These are phyloP conservation scores for Anas acuta DNA, from an alignment of 2,797 vertebrate species.

Conservation along the genomic window DNA sequence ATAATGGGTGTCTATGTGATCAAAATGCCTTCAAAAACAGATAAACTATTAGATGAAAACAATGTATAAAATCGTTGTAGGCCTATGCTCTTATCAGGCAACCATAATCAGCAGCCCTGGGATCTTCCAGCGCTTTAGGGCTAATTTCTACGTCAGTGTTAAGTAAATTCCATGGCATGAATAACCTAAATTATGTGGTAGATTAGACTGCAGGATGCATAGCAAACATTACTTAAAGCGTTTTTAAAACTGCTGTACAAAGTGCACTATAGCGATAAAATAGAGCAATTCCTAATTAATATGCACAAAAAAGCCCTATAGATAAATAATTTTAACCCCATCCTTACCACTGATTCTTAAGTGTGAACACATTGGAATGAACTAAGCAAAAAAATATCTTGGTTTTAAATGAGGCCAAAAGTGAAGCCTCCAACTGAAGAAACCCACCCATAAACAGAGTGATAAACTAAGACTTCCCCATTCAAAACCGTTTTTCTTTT, in stretches of 20 bases:
- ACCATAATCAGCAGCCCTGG: conserved; percentile 14
- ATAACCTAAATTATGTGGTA: conserved; percentile 52
- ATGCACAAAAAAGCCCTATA: background rate
- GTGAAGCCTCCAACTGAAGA: background rate
- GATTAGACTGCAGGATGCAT: conserved; percentile 45
- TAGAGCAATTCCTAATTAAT: background rate
- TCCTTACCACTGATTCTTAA: background rate
- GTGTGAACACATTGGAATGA: background rate
- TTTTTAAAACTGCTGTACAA: conserved; percentile 6
- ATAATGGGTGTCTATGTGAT: accelerated
- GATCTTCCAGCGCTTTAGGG: conserved; percentile 40
- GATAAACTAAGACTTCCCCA: background rate
- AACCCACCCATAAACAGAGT: background rate
- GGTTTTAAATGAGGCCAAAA: background rate
- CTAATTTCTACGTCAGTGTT: conserved; percentile 8
- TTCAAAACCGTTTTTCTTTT: background rate
- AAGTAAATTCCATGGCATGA: conserved; percentile 29
- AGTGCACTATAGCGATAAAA: conserved; percentile 28
- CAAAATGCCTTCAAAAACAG: background rate
- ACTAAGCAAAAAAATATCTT: background rate
- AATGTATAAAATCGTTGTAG: background rate
- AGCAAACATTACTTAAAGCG: conserved; percentile 27
- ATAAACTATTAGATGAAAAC: background rate
- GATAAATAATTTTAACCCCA: conserved; percentile 5
- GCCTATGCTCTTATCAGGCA: background rate